These are phyloP conservation scores for Rhagoletis zephyria DNA, from an alignment of 1,140 invertebrate genomes.

Conservation along the genomic window DNA sequence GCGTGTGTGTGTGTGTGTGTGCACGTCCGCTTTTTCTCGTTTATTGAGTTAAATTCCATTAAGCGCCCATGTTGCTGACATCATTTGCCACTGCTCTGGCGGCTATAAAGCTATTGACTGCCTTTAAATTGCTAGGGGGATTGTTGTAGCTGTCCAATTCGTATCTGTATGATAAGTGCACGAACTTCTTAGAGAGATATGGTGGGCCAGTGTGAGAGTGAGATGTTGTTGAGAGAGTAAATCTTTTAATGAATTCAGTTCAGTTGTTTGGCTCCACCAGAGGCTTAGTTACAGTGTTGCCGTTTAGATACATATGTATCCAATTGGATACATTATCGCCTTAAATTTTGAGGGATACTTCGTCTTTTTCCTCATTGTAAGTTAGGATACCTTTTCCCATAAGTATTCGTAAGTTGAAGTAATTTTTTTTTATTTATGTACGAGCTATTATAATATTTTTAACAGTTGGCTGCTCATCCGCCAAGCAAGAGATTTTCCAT, in stretches of 20 bases:
- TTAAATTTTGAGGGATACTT: too few species aligned
- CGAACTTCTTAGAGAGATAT: neutral
- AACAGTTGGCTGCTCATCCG: too few species aligned
- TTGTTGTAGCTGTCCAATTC: constrained; percentile 9
- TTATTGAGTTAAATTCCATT: neutral
- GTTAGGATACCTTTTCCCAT: too few species aligned
- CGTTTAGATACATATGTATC: neutral
- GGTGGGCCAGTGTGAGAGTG: neutral
- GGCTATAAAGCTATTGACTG: neutral
- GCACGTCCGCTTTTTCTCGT: neutral
- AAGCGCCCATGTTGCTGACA: constrained; percentile 20
- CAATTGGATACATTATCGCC: too few species aligned
- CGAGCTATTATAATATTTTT: too few species aligned
- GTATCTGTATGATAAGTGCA: neutral
- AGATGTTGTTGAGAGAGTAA: neutral
- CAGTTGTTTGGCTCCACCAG: neutral
- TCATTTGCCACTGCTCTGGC: constrained; percentile 3
- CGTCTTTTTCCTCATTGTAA: too few species aligned
- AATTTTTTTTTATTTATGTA: too few species aligned
- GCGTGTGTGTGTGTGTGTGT: neutral
- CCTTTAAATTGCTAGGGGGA: neutral
- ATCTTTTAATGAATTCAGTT: neutral
- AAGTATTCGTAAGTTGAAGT: too few species aligned
- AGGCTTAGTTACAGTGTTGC: constrained; percentile 26
- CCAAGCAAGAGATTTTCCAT: too few species aligned